Evolutionary conservation across 2,888 invertebrate species (phyloP).

Genomic region (Caenorhabditis sp.): DNA sequence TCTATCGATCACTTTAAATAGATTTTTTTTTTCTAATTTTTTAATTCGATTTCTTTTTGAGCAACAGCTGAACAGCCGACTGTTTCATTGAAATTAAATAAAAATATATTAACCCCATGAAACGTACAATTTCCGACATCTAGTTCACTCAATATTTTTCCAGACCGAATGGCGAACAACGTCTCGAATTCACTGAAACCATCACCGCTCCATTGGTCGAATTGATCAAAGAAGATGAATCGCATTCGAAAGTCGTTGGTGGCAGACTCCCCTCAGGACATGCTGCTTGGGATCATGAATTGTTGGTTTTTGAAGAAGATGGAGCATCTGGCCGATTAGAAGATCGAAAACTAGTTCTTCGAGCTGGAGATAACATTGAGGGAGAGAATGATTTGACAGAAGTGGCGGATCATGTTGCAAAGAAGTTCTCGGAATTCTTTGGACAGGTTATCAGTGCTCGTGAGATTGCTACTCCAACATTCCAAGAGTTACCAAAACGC

Average conservation of each 20-base stretch:
- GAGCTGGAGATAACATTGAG: slow-evolving; percentile 27
- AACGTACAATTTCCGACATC: too few species aligned
- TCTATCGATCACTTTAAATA: too few species aligned
- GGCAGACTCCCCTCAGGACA: slow-evolving; percentile 22
- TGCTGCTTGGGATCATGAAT: slow-evolving; percentile 30
- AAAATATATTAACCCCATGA: too few species aligned
- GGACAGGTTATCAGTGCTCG: slow-evolving; percentile 7
- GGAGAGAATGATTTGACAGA: slow-evolving; percentile 34
- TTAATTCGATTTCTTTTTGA: too few species aligned
- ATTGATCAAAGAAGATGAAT: slow-evolving; percentile 37
- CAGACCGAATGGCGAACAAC: slow-evolving; percentile 26
- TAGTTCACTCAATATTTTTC: neutral
- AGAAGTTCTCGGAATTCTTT: slow-evolving; percentile 26
- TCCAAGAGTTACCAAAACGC: neutral
- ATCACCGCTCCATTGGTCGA: slow-evolving; percentile 33
- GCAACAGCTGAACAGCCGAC: too few species aligned
- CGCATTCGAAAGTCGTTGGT: slow-evolving; percentile 13
- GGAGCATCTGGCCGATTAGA: slow-evolving; percentile 21
- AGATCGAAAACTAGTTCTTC: slow-evolving; percentile 26
- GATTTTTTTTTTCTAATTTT: too few species aligned
- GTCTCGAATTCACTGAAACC: slow-evolving; percentile 42
- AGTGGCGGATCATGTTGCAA: slow-evolving; percentile 11
- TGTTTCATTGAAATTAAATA: too few species aligned
- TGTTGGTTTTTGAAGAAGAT: slow-evolving; percentile 28
- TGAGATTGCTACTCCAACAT: neutral